Evolutionary conservation across 2,888 invertebrate genomes (phyloP), one percentile per base, ranked within the genome.

Genomic region (Melipona beecheii): DNA sequence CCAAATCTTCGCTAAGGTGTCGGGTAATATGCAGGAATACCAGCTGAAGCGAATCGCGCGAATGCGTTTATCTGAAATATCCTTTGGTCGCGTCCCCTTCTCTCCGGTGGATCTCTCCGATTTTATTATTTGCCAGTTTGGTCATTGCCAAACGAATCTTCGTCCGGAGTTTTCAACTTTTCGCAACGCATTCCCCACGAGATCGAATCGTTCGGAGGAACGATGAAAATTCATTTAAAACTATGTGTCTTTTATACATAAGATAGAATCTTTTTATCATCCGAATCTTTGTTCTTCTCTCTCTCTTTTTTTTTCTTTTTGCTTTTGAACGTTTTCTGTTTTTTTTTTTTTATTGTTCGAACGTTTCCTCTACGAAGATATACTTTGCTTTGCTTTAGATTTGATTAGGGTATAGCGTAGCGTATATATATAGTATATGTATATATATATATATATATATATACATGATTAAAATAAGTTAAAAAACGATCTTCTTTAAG

Each of bases 21-120:
- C 75, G 74, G 60, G 52, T 82, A 83, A 83, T 64, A 77, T 58
- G 64, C 71, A 56, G 84, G 64, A 72, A 74, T 77, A 52, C 73
- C 74, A 78, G 50, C 54, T 56, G 76, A 73, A 31, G 77, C 77
- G 76, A 76, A 78, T 75, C 84, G 70, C 83, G 43, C 70, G 83
- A 84, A 77, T 78, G 71, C 82, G 75, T 81, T 82, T 75, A 75
- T 75, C 65, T 6, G 58, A 72, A 60, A 43, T 43, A 1, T 43
- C 43, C 72, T 49, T 49, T 49, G 31, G 27, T 70, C 54, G 21
- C 60, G 15, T 73, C 36, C 9, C 5, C 36, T 5, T 6, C 27
- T 5, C 24, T 60, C 27, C 27, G 9, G 17, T 60, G 17, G 24
- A 24, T 27, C 27, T 27, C 27, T 1, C 27, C 27, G 27, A 27